Conservation (phyloP, 2,888 invertebrate genomes). For the Acholoe squamosa region DNA sequence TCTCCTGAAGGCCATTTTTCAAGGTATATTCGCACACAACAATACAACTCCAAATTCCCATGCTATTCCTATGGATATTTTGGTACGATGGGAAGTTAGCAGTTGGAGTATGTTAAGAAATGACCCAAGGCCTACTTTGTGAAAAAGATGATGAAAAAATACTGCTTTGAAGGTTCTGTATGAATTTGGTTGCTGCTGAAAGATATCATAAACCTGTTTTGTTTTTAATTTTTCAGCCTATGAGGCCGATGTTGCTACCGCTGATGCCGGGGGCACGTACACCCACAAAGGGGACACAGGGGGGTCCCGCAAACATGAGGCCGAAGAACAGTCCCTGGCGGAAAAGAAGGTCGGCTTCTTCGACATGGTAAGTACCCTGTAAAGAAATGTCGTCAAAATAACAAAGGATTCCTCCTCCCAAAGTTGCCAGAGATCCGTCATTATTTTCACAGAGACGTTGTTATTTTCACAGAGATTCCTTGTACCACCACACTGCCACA, state of each 20-base stretch:
- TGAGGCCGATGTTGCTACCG: neutral
- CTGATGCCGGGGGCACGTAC: neutral
- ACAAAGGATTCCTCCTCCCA: no score
- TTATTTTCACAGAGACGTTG: no score
- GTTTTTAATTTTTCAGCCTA: neutral
- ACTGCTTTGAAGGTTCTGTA: neutral
- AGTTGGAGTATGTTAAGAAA: neutral
- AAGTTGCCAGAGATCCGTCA: no score
- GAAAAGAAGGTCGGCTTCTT: neutral
- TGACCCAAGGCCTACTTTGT: neutral
- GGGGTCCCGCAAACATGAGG: no score
- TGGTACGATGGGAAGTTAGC: neutral
- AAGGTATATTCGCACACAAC: no score
- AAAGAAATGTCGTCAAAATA: neutral
- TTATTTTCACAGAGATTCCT: no score
- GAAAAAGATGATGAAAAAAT: no score
- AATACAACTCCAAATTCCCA: neutral
- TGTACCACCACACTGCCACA: no score
- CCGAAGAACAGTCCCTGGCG: neutral
- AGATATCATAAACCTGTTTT: neutral
- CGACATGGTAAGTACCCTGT: constrained; percentile 5
- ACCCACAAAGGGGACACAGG: neutral
- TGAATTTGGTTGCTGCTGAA: neutral
- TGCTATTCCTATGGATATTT: neutral
- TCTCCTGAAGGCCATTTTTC: no score